phyloP scores from a whole-genome alignment of 1,140 invertebrate genomes.

The Vanessa tameamea region DNA sequence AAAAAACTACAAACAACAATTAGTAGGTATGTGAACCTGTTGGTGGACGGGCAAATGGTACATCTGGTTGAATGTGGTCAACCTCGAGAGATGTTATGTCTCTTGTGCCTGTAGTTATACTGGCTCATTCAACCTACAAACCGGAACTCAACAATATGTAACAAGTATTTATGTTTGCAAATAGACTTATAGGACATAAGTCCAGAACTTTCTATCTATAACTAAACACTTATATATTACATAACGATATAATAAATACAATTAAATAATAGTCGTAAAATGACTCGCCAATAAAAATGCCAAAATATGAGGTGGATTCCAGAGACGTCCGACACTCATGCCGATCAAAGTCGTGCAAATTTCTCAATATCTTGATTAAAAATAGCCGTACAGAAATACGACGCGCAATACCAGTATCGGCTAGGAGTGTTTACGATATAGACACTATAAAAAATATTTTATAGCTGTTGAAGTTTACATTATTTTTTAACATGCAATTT shows the following conservation, averaged over 20 bases:
- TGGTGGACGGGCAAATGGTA: too few relatives aligned
- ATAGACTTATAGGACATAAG: too few relatives aligned
- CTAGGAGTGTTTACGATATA: conserved; percentile 52
- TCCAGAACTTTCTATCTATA: too few relatives aligned
- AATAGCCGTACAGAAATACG: conserved; percentile 42
- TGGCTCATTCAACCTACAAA: too few relatives aligned
- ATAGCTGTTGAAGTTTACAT: conserved; percentile 47
- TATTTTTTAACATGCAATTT: background rate
- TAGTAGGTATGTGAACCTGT: too few relatives aligned
- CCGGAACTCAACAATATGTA: too few relatives aligned
- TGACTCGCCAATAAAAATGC: conserved; percentile 45
- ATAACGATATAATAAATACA: background rate
- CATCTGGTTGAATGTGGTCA: too few relatives aligned
- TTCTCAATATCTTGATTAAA: conserved; percentile 36
- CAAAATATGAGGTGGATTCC: conserved; percentile 41
- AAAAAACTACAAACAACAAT: too few relatives aligned
- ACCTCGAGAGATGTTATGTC: too few relatives aligned
- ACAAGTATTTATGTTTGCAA: too few relatives aligned
- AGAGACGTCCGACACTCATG: conserved; percentile 35
- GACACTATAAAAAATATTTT: conserved; percentile 55
- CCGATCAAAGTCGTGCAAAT: conserved; percentile 31
- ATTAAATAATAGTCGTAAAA: background rate
- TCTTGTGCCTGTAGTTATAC: too few relatives aligned
- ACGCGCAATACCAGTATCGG: conserved; percentile 42
- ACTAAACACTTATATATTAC: too few relatives aligned